Base-by-base conservation (phyloP, 2,797 vertebrate genomes). In the Phyllotis vaccarum region DNA sequence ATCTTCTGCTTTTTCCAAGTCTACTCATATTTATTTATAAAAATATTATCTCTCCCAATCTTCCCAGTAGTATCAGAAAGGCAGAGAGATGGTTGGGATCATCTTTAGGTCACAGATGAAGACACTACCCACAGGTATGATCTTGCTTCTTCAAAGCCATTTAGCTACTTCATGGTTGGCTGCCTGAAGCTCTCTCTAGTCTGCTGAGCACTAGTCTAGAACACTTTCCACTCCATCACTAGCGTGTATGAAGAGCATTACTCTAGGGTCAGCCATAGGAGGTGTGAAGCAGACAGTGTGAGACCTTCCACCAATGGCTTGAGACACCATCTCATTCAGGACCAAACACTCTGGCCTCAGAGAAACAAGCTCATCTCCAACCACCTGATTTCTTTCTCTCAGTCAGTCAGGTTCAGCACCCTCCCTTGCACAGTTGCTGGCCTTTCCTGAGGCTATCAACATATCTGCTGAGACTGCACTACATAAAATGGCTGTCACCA, bases 401-500 rank as follows among this genome's bases (percentile, higher is more conserved):
- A 76, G 52, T 76, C 58, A 94, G 27, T 96, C 92, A 93, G 96
- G 95, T 93, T 21, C 31, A 78, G 60, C 82, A 89, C 90, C 91
- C 78, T 95, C 85, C 56, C 94, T 97, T 92, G 85, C 95, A 79
- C 56, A 97, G 90, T 81, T 97, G 97, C 95, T 97, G 98, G 22
- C 83, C 98, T 98, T 98, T 97, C 95, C 95, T 97, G 97, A 98
- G 98, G 97, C 97, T 95, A 97, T 97, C 89, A 97, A 96, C 83
- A 34, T 96, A 96, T 92, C 96, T 97, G 97, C 97, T 97, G 97
- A 98, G 96, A 95, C 21, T 62, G 92, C 95, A 94, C 92, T 95
- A 92, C 96, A 68, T 96, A 96, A 95, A 95, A 96, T 97, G 97
- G 82, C 91, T 97, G 88, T 97, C 96, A 97, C 97, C 93, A 97